Evolutionary conservation across 2,888 invertebrate species (phyloP), one percentile per base, ranked within the genome.

Genomic region (Parelbella ahira): DNA sequence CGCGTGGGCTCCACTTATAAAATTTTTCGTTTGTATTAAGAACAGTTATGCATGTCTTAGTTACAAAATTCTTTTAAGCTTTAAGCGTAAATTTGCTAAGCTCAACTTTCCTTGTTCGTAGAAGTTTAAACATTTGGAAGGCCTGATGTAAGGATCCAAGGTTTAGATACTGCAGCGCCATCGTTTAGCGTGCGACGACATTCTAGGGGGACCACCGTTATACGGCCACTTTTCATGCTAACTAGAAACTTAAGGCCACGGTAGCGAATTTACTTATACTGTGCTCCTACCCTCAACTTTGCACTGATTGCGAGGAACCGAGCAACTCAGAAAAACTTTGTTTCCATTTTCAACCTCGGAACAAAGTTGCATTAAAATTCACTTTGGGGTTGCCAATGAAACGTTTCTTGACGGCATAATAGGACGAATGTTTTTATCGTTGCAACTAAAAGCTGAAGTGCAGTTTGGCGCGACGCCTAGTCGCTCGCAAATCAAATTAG

Each of bases 361-460:
- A 21, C 37, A 4, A 4, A 28, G 42, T 34, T 20, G 25, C 39
- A 41, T 33, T 41, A 41, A 41, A 33, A 41, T 41, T 33, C 41
- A 33, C 33, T 27, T 28, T 18, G 21, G 34, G 34, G 28, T 28
- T 15, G 27, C 11, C 34, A 28, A 42, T 33, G 41, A 33, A 33
- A 33, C 41, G 41, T 41, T 41, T 27, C 41, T 41, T 41, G 32
- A 20, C 25, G 21, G 21, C 6, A 21, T 34, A 70, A 75, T 68
- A 64, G 61, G 44, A 47, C 56, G 51, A 56, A 44, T 52, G 51
- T 55, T 58, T 60, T 60, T 58, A n/a, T n/a, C n/a, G n/a, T n/a
- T n/a, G n/a, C n/a, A n/a, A n/a, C n/a, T n/a, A n/a, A n/a, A n/a
- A n/a, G n/a, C n/a, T n/a, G 58, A 58, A 56, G 56, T 51, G 46